Conservation (phyloP, 1,140 invertebrate species). For the Temnothorax longispinosus region DNA sequence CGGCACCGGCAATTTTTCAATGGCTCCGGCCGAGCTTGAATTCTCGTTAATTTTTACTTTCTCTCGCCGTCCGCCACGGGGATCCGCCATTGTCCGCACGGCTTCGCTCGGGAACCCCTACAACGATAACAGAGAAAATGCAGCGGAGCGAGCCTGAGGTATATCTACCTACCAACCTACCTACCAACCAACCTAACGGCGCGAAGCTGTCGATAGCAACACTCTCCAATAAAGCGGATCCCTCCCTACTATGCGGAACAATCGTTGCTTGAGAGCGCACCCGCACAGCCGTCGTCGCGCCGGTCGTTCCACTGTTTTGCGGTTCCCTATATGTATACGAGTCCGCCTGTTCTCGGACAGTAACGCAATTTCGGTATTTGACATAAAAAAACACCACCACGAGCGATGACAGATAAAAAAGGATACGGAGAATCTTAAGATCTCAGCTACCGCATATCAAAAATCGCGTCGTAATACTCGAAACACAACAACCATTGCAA, state of each 20-base stretch:
- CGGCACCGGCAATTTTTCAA: slow-evolving; percentile 83
- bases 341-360: slow-evolving; percentile 63
- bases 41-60: slow-evolving; percentile 85
- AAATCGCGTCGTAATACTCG: slow-evolving; percentile 3
- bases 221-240: slow-evolving; percentile 82
- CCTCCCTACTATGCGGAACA: slow-evolving; percentile 67
- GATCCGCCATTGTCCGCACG: slow-evolving; percentile 81
- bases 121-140: slow-evolving; percentile 84
- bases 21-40: slow-evolving; percentile 84
- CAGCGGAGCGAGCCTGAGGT: slow-evolving; percentile 80
- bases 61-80: slow-evolving; percentile 83
- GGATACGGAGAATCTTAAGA: background rate
- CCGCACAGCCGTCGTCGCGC: slow-evolving; percentile 60
- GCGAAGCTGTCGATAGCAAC: slow-evolving; percentile 81
- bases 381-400: background rate
- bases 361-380: slow-evolving; percentile 79
- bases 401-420: slow-evolving; percentile 52
- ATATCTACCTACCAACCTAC: slow-evolving; percentile 73
- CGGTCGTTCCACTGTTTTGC: slow-evolving; percentile 67
- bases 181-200: slow-evolving; percentile 77
- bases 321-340: slow-evolving; percentile 52
- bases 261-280: slow-evolving; percentile 61
- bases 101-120: slow-evolving; percentile 79
- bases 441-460: background rate
- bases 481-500: background rate